Base-by-base conservation (phyloP, 37 sponge, comb jelly and placozoan species). In the Halisarca cf. caerulea region DNA sequence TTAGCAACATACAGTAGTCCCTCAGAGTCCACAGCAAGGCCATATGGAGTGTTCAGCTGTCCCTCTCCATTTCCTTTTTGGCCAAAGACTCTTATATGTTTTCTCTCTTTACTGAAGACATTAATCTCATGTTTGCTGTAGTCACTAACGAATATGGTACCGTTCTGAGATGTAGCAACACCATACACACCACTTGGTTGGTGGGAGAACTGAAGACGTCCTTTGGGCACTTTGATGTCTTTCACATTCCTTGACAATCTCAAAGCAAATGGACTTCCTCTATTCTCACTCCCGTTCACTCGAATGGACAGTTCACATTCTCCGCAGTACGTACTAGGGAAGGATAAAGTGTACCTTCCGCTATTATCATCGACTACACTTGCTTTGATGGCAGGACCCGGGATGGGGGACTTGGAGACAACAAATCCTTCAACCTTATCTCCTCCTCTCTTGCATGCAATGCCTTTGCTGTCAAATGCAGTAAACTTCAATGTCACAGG, bases 311-410 rank as follows among this genome's bases (percentile, higher is more conserved):
- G 30, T 7, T 62, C 30, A 62, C 64, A 62, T 62, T 62, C 64
- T 30, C 64, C 64, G n/a, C 6, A 23, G 64, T 62, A 62, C 15
- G 64, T 62, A 23, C 4, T 28, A 62, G 25, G 30, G 30, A 62
- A 62, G 25, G 64, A 30, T n/a, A 62, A 30, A n/a, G 25, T 62
- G 64, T 62, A 15, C 25, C n/a, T 6, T 62, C 64, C 64, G 30
- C 15, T 28, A 6, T 62, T 15, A 28, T 62, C 30, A 62, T 62
- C 64, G 18, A 30, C 64, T 30, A 62, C 64, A 8, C 30, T 62
- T 28, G 30, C 64, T 62, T 28, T 62, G 64, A 62, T 62, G 64
- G 64, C 64, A 20, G 64, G 64, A 62, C 64, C 64, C 7, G 64
- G 64, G 25, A 62, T 28, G 64, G 64, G 64, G 30, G 25, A 28